Percentiles rank a stretch among this genome's conserved stretches.
phyloP scores from a whole-genome alignment of 2,113 vertebrate species.

The Hystrix cristata region DNA sequence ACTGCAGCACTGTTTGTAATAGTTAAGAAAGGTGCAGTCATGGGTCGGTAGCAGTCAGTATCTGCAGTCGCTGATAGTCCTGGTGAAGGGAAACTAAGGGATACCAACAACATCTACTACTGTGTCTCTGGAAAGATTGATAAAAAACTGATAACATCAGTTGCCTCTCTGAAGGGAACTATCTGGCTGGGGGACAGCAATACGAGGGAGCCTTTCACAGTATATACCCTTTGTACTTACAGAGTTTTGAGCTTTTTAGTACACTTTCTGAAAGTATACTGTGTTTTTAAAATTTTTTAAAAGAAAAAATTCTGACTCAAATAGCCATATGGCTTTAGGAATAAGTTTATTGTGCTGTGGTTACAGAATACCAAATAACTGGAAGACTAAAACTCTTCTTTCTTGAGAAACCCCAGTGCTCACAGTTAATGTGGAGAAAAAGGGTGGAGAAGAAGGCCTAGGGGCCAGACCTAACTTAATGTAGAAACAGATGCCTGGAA shows the following conservation, averaged over 20 bases:
- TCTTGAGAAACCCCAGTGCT: not conserved
- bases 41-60: not conserved
- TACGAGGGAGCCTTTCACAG: not conserved
- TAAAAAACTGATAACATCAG: not conserved
- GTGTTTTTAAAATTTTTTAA: not conserved
- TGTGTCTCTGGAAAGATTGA: not conserved
- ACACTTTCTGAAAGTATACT: not conserved
- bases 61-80: not conserved
- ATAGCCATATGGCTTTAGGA: not conserved
- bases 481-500: not conserved
- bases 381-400: not conserved
- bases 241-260: not conserved
- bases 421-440: not conserved
- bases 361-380: not conserved
- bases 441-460: not conserved
- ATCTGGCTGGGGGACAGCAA: not conserved
- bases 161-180: not conserved
- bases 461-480: not conserved
- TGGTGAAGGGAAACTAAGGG: not conserved
- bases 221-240: not conserved
- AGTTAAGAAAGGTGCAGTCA: not conserved
- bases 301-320: not conserved
- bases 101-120: not conserved
- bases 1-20: not conserved
- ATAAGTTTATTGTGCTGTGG: not conserved